These are phyloP conservation scores for Acrocyrtus sp. DNA, from an alignment of 2,888 invertebrate species.

Conservation along the genomic window DNA sequence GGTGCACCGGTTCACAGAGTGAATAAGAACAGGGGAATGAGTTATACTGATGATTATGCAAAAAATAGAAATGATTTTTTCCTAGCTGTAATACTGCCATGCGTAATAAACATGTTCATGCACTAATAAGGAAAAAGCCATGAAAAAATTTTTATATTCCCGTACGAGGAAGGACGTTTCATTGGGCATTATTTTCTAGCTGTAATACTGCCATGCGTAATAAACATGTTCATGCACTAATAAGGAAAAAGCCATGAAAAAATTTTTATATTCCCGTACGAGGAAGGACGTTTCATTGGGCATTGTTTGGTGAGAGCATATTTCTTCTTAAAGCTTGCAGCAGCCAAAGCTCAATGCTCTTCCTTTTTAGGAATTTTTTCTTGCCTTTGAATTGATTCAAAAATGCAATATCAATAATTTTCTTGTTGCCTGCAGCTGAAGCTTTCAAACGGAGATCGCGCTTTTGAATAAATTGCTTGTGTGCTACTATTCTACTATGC, in stretches of 20 bases:
- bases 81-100: too few relatives aligned
- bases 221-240: too few relatives aligned
- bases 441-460: neutral
- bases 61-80: too few relatives aligned
- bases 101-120: too few relatives aligned
- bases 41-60: too few relatives aligned
- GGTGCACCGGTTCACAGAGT: too few relatives aligned
- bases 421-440: neutral
- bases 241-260: constrained; percentile 1
- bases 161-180: neutral
- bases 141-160: neutral
- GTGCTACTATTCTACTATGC: neutral
- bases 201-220: too few relatives aligned
- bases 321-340: neutral
- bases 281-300: neutral
- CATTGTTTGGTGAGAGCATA: neutral
- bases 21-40: too few relatives aligned
- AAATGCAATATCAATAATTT: neutral
- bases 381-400: too few relatives aligned
- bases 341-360: neutral
- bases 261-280: neutral
- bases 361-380: too few relatives aligned
- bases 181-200: too few relatives aligned
- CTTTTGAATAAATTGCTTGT: neutral
- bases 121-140: neutral